phyloP scores from a whole-genome alignment of 2,888 invertebrate genomes.

The Zaprionus bogoriensis region DNA sequence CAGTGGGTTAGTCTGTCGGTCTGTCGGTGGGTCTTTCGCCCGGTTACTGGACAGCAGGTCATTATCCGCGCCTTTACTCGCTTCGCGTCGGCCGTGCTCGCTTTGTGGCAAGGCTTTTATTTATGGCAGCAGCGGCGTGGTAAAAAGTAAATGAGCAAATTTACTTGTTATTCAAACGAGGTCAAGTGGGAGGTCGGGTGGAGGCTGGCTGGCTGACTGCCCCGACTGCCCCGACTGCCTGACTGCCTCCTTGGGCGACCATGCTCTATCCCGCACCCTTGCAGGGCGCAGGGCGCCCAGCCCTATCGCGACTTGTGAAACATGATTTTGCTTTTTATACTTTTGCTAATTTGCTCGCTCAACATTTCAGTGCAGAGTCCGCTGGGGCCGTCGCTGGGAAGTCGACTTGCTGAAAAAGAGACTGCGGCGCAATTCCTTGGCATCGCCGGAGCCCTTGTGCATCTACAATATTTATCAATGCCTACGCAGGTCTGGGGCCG shows the following conservation, averaged over 20 bases:
- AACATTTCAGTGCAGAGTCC: conserved; percentile 56
- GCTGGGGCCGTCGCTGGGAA: neutral
- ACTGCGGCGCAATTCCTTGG: conserved; percentile 16
- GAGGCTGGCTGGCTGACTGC: conserved; percentile 4
- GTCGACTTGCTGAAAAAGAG: conserved; percentile 11
- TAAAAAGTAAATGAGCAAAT: conserved; percentile 58
- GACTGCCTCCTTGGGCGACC: neutral
- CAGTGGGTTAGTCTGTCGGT: conserved; percentile 9
- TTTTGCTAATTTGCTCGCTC: conserved; percentile 70
- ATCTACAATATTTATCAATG: conserved; percentile 35
- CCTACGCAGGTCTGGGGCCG: neutral
- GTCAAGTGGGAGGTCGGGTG: conserved; percentile 65
- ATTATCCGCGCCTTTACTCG: conserved; percentile 37
- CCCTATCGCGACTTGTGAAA: conserved; percentile 66
- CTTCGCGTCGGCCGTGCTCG: conserved; percentile 24
- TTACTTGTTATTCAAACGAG: conserved; percentile 72
- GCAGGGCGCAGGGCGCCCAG: neutral
- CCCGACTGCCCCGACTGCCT: conserved; percentile 1
- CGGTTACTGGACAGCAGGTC: conserved; percentile 36
- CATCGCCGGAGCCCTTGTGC: neutral
- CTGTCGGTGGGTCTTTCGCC: conserved; percentile 12
- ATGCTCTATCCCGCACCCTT: conserved; percentile 11
- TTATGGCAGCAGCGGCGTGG: conserved; percentile 45
- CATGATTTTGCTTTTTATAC: conserved; percentile 74
- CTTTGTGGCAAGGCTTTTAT: conserved; percentile 48